Evolutionary conservation across 2,113 vertebrate species (phyloP), one percentile per base, ranked within the genome.

Genomic region (Theristicus caerulescens): DNA sequence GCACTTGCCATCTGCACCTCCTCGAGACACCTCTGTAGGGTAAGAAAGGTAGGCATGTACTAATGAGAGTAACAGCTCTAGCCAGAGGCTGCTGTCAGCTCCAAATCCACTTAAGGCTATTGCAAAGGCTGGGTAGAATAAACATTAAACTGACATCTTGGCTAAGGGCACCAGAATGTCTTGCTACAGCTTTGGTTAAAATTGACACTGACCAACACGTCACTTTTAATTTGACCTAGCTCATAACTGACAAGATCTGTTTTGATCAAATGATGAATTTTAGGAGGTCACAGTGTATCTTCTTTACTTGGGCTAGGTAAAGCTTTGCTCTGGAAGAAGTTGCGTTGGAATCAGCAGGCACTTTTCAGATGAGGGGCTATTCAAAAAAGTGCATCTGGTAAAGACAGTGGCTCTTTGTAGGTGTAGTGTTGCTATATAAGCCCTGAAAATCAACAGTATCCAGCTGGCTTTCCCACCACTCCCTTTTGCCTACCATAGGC

Each of bases 161-260:
- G 44, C 73, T 72, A 20, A 12, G 32, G 61, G 44, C 73, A 76
- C 34, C 69, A 79, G 47, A 40, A 64, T 59, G 66, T 74, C 57
- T 84, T 42, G 7, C 49, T 84, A 57, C 40, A 69, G 80, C 69
- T 74, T 84, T 52, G 52, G 15, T 59, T 87, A 40, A 46, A 95
- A 90, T 38, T 38, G 54, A 40, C 42, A 42, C 2, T 0, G 47
- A 71, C 27, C 20, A 70, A 29, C 59, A 22, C 0, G 0, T 91
- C 80, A 64, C 57, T 71, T 94, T 67, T 78, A 66, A 86, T 91
- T 94, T 93, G 69, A 42, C 52, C 11, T 76, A 84, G 65, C 51
- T 95, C 14, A 5, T 82, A 67, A 84, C 0, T 91, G 87, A 70
- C 70, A 86, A 44, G 77, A 55, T 84, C 13, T 57, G 12, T 49